Conservation (phyloP, 2,113 vertebrate genomes). For the Tor tambroides region DNA sequence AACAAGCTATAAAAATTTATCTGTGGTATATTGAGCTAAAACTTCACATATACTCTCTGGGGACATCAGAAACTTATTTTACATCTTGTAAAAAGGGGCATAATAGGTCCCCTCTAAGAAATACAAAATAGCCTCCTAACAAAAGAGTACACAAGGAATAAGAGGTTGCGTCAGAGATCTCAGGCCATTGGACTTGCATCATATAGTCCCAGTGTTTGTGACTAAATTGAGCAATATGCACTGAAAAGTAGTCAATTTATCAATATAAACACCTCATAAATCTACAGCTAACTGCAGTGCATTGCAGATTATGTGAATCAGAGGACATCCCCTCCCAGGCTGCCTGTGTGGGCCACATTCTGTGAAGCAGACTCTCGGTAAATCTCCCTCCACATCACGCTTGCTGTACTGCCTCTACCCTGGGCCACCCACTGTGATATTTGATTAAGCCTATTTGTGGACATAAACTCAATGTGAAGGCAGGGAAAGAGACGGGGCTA, state of each 20-base stretch:
- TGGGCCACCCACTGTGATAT: not conserved
- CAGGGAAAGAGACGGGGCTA: not conserved
- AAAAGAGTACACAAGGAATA: not conserved
- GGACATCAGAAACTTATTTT: too few relatives aligned
- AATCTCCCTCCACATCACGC: not conserved
- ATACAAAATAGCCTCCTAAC: not conserved
- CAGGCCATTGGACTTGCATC: not conserved
- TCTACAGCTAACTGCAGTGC: not conserved
- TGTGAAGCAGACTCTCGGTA: constrained; percentile 7
- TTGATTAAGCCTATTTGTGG: constrained; percentile 45
- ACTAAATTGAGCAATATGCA: constrained; percentile 2
- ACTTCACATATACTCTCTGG: too few relatives aligned
- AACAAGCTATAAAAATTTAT: too few relatives aligned
- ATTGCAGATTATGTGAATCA: constrained; percentile 1
- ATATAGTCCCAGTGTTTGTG: not conserved
- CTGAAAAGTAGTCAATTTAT: not conserved
- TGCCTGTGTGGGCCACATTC: constrained; percentile 7
- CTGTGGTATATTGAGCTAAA: too few relatives aligned
- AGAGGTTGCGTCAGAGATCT: not conserved
- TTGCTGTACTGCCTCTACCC: not conserved
- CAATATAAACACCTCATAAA: constrained; percentile 19
- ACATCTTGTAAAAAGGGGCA: too few relatives aligned
- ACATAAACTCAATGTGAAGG: constrained; percentile 34
- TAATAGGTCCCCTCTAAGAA: not conserved
- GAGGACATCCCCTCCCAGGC: constrained; percentile 14